These are phyloP conservation scores for Zosterops lateralis DNA, from an alignment of 2,113 vertebrate genomes.

Conservation along the genomic window DNA sequence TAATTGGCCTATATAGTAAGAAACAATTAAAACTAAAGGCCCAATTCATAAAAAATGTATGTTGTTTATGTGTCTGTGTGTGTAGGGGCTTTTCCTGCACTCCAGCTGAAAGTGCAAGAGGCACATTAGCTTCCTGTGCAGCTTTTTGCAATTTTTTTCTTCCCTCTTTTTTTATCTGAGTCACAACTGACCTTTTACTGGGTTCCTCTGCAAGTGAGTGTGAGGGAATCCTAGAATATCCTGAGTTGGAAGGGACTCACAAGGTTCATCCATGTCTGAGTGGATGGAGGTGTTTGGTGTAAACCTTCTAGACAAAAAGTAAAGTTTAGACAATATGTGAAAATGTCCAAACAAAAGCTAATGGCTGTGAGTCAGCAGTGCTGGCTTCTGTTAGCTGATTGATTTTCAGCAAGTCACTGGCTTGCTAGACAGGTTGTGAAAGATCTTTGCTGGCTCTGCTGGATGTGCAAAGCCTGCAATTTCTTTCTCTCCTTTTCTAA, in stretches of 20 bases:
- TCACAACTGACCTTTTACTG: background rate
- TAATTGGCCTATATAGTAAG: conserved; percentile 68
- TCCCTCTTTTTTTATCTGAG: background rate
- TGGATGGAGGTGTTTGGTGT: background rate
- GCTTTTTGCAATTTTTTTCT: background rate
- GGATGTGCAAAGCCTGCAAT: background rate
- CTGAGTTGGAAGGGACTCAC: background rate
- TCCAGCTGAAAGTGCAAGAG: background rate
- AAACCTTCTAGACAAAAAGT: background rate
- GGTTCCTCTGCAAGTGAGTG: background rate
- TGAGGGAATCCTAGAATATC: background rate
- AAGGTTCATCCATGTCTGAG: background rate
- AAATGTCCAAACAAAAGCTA: conserved; percentile 24
- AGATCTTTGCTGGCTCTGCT: background rate
- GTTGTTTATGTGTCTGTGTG: conserved; percentile 5
- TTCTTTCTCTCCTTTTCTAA: background rate
- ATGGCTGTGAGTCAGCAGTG: conserved; percentile 14
- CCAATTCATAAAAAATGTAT: conserved; percentile 59
- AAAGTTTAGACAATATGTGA: background rate
- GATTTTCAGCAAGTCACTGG: conserved; percentile 39
- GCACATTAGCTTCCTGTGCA: background rate
- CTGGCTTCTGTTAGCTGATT: conserved; percentile 1
- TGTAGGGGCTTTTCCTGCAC: background rate
- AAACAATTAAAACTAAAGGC: conserved; percentile 72
- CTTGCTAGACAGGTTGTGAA: conserved; percentile 25